Evolutionary conservation across 1,140 invertebrate species (phyloP).

Genomic region (Lepidurus apus): DNA sequence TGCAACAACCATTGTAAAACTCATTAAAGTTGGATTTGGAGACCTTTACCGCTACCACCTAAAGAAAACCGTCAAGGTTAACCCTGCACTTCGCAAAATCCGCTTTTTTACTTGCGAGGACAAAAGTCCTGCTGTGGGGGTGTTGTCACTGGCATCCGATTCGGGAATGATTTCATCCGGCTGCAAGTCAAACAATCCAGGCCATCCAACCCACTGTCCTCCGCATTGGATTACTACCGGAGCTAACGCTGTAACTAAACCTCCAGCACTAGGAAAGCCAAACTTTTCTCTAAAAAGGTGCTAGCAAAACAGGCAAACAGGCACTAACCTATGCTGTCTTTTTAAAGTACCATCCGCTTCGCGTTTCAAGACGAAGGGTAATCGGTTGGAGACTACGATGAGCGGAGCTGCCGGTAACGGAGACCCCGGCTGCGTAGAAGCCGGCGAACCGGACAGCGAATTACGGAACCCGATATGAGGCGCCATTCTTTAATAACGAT

Average conservation of each 20-base stretch:
- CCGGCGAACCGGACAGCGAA: background rate
- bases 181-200: constrained; percentile 41
- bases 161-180: constrained; percentile 43
- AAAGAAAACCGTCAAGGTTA: constrained; percentile 26
- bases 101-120: constrained; percentile 41
- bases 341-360: constrained; percentile 36
- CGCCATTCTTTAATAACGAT: background rate
- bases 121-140: constrained; percentile 44
- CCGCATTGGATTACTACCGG: constrained; percentile 45
- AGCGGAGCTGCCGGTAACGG: constrained; percentile 28
- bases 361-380: constrained; percentile 40
- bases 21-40: constrained; percentile 41
- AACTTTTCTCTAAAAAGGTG: background rate
- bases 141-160: constrained; percentile 42
- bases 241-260: constrained; percentile 47
- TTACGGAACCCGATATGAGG: constrained; percentile 7
- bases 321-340: constrained; percentile 40
- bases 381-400: constrained; percentile 42
- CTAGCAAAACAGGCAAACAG: background rate
- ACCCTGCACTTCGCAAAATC: background rate
- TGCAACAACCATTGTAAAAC: constrained; percentile 48
- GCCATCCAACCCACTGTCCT: constrained; percentile 48
- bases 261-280: constrained; percentile 43
- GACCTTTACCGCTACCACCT: constrained; percentile 43
- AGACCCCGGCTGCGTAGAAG: background rate